Evolutionary conservation across 2,888 invertebrate species (phyloP), one percentile per base, ranked within the genome.

Genomic region (Morpho deidamia): DNA sequence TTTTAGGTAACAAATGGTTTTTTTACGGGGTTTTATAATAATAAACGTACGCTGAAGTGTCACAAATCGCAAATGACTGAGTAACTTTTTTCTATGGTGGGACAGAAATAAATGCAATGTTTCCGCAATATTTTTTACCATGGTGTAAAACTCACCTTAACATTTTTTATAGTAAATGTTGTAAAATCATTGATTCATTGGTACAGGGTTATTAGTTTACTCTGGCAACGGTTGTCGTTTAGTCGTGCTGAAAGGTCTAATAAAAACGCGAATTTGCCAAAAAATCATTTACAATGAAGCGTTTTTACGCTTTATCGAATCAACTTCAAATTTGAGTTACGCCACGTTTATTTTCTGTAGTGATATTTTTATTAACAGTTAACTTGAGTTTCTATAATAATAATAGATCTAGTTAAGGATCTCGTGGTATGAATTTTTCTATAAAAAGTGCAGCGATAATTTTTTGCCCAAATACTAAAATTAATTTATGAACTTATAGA

Each of bases 141-240:
- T 39, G 39, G 47, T 46, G 45, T 48, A 40, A n/a, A n/a, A 41
- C 48, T 10, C 40, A 48, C 34, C 48, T 48, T 41, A 48, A 57
- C 23, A 11, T 14, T 51, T 56, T 66, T 63, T 64, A 59, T 63
- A 53, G 57, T 46, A 43, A 55, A 58, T 50, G 60, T 58, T 60
- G 55, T 60, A 53, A 60, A 56, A 59, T 58, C 55, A 40, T 44
- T 43, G 46, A 42, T 47, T 53, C 38, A 47, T 34, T 48, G 11
- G 11, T 10, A 41, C 33, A 32, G 59, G 51, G 50, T 54, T 63
- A 64, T 59, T 63, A 65, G 69, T 68, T 51, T 53, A 53, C 47
- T 52, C 57, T 55, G 50, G 60, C 59, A 56, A 51, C 52, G 51
- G 55, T 58, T 43, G 23, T 55, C 51, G 59, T 53, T 47, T 59